Evolutionary conservation across 2,113 vertebrate genomes (phyloP).

Genomic region (Gymnorhina tibicen): DNA sequence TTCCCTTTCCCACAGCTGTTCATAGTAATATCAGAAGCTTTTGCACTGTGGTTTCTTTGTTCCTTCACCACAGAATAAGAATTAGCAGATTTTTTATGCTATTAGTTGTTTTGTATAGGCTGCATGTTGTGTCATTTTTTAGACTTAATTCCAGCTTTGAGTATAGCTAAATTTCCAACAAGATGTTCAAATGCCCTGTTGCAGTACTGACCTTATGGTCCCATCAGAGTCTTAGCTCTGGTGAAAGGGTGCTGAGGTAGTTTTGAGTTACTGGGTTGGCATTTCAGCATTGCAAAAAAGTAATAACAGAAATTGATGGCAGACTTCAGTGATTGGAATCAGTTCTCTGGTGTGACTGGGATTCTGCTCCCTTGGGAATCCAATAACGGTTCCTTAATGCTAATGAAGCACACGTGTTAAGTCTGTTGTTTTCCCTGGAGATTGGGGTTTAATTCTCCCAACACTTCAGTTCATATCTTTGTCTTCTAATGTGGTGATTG

Average conservation of each 20-base stretch:
- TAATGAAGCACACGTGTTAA: not conserved
- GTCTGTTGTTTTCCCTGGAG: not conserved
- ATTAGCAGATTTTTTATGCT: not conserved
- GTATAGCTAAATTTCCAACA: not conserved
- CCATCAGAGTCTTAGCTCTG: not conserved
- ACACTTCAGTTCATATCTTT: not conserved
- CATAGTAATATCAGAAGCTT: not conserved
- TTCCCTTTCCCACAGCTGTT: not conserved
- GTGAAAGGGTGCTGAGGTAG: not conserved
- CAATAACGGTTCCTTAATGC: not conserved
- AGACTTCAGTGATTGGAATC: not conserved
- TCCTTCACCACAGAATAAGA: not conserved
- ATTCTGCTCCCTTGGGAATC: not conserved
- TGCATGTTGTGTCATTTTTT: not conserved
- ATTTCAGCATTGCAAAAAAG: not conserved
- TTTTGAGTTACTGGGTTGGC: not conserved
- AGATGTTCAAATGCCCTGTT: not conserved
- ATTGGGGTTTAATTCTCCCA: not conserved
- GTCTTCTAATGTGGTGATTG: not conserved
- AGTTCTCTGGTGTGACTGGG: not conserved
- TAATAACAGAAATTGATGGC: not conserved
- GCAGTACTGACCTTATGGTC: not conserved
- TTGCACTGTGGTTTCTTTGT: not conserved
- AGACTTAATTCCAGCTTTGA: not conserved
- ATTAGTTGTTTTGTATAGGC: not conserved